Evolutionary conservation across 2,113 vertebrate species (phyloP), one percentile per base, ranked within the genome.

Genomic region (Eudyptes chrysolophus): DNA sequence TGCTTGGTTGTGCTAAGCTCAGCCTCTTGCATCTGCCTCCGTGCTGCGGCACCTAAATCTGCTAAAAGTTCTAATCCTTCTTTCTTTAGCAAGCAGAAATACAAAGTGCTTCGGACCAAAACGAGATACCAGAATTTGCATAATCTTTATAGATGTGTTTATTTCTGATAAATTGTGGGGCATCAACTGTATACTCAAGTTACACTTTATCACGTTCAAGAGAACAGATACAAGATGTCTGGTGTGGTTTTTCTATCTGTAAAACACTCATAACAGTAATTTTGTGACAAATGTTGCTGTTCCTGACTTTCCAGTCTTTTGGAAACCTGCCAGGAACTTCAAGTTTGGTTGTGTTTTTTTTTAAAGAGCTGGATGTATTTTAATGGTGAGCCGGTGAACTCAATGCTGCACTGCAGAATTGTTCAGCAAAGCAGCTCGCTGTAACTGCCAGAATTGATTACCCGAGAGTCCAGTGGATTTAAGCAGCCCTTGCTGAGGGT

Each of bases 381-480:
- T 30, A 32, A 17, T 3, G 3, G n/a, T 30, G 71, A 60, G 62
- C 19, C 1, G 14, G 51, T 1, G 7, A 75, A 22, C 32, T 90
- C 32, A 2, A 3, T 0, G 0, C 46, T 40, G 58, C 11, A 3
- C 30, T 46, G 64, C 18, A 25, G 25, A 55, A 52, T 22, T 10
- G 5, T 11, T 26, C 44, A 5, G 34, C 24, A 10, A 5, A 80
- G 42, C 21, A 11, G 44, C 44, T 78, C 11, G 3, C 48, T 6
- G 48, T 8, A 24, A 5, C 19, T 25, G 18, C 60, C 7, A 15
- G 81, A 7, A 10, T 2, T 7, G 48, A 16, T 52, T 8, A 3
- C 40, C 55, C 0, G 0, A 17, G 42, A 5, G 42, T 16, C 51
- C 20, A 1, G 32, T 3, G 40, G 79, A 20, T 65, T 49, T 30